Evolutionary conservation across 2,888 invertebrate species (phyloP).

Genomic region (Epinotia demarniana): DNA sequence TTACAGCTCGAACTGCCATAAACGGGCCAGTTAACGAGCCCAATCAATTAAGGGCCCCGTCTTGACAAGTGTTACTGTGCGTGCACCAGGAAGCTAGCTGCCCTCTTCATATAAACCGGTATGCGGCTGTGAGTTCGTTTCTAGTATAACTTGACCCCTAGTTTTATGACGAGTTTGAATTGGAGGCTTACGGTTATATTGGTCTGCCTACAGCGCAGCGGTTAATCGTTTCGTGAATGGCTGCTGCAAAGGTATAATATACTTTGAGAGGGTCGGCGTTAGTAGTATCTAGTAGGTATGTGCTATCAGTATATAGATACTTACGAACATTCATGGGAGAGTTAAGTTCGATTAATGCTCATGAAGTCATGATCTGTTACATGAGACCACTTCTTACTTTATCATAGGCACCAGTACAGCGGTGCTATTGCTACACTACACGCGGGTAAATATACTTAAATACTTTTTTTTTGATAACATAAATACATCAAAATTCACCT

Average conservation of each 20-base stretch:
- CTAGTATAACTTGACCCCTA: conserved; percentile 1
- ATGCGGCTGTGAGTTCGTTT: not conserved
- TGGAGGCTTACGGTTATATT: not conserved
- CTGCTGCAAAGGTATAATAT: not conserved
- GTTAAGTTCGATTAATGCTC: not conserved
- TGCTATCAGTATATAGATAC: not conserved
- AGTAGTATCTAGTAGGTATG: not conserved
- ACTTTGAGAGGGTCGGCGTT: not conserved
- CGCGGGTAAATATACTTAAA: too few species aligned
- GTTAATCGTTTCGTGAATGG: not conserved
- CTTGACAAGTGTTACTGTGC: conserved; percentile 34
- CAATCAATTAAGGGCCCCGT: conserved; percentile 40
- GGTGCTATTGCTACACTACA: not conserved
- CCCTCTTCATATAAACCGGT: not conserved
- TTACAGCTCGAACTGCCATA: conserved; percentile 39
- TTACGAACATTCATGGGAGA: not conserved
- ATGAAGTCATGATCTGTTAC: not conserved
- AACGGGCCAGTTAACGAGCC: conserved; percentile 38
- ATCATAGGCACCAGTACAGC: not conserved
- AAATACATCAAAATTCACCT: too few species aligned
- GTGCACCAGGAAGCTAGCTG: not conserved
- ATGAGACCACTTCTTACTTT: not conserved
- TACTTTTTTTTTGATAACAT: too few species aligned
- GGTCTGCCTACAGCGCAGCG: not conserved
- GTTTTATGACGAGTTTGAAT: not conserved